Conservation (phyloP, 2,888 invertebrate species). For the Epinotia demarniana region DNA sequence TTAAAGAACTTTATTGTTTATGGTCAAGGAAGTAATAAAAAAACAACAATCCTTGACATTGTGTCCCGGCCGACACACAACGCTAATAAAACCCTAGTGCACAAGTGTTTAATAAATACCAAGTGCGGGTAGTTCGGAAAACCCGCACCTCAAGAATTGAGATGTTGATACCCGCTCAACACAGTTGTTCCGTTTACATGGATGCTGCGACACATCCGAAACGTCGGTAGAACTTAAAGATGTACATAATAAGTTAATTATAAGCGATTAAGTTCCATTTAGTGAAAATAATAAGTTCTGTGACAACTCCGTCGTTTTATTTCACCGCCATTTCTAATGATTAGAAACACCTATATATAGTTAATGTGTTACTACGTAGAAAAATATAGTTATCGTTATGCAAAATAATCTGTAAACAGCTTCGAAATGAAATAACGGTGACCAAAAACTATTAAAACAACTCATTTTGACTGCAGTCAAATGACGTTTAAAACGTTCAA, state of each 20-base stretch:
- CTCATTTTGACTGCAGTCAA: not conserved
- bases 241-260: too few relatives aligned
- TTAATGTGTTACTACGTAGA: not conserved
- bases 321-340: not conserved
- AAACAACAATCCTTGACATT: not conserved
- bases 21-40: not conserved
- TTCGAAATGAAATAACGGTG: not conserved
- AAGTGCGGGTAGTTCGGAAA: too few relatives aligned
- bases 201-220: too few relatives aligned
- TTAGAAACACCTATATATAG: not conserved
- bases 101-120: too few relatives aligned
- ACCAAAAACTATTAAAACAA: not conserved
- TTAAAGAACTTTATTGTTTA: not conserved
- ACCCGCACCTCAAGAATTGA: too few relatives aligned
- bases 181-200: too few relatives aligned
- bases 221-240: too few relatives aligned
- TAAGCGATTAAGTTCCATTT: too few relatives aligned
- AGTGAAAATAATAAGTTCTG: too few relatives aligned
- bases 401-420: not conserved
- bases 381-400: not conserved
- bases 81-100: too few relatives aligned
- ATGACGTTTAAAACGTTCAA: constrained; percentile 19
- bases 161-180: too few relatives aligned
- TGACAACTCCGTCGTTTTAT: not conserved
- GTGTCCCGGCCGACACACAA: too few relatives aligned